A percentile compares a stretch with the other conserved stretches of the same genome.
phyloP scores from a whole-genome alignment of 2,797 vertebrate species.

The Lutjanus campechanus region DNA sequence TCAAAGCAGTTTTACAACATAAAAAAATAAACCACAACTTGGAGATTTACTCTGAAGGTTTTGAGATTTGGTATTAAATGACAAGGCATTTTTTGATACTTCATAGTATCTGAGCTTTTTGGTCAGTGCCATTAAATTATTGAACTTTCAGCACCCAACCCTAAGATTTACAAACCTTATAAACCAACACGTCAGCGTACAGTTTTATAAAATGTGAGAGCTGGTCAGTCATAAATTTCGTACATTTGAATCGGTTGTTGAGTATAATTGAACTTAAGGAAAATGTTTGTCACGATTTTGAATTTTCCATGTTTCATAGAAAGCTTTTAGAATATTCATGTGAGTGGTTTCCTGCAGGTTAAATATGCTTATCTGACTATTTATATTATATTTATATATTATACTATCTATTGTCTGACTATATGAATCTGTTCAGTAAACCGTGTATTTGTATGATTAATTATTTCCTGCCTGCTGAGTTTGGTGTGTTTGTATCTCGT shows the following conservation, averaged over 20 bases:
- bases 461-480: neutral
- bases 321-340: neutral
- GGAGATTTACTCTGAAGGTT: too few relatives aligned
- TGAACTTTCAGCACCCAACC: too few relatives aligned
- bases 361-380: neutral
- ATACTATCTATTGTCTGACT: too few relatives aligned
- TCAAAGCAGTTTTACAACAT: too few relatives aligned
- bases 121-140: too few relatives aligned
- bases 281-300: neutral
- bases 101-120: too few relatives aligned
- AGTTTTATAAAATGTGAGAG: neutral
- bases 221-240: neutral
- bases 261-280: neutral
- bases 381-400: too few relatives aligned
- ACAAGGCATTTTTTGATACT: too few relatives aligned
- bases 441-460: neutral
- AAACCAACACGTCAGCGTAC: neutral
- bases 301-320: neutral
- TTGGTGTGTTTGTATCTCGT: neutral
- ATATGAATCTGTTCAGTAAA: neutral
- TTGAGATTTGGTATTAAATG: too few relatives aligned
- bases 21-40: too few relatives aligned
- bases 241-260: neutral
- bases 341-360: neutral
- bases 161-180: too few relatives aligned